Conservation (phyloP, 2,113 vertebrate species). For the Oophaga pumilio region DNA sequence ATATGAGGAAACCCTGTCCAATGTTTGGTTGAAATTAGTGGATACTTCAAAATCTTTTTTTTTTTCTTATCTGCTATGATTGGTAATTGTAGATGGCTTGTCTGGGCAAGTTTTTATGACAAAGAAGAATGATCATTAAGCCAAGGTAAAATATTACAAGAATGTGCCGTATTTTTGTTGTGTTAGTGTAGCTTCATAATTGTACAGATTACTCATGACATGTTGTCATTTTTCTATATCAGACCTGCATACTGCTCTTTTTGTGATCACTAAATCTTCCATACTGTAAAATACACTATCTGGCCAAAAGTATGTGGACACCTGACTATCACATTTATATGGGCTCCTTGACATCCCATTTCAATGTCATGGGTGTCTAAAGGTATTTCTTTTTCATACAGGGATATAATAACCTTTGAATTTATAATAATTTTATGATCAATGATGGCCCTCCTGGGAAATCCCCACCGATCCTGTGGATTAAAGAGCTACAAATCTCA, state of each 20-base stretch:
- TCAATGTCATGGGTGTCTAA: too few relatives aligned
- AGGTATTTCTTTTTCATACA: too few relatives aligned
- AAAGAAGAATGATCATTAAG: background rate
- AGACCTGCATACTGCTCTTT: background rate
- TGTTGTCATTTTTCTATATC: background rate
- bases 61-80: background rate
- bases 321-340: too few relatives aligned
- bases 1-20: background rate
- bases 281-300: too few relatives aligned
- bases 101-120: constrained; percentile 12
- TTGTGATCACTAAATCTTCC: background rate
- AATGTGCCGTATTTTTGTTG: background rate
- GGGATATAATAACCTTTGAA: too few relatives aligned
- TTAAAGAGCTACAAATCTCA: too few relatives aligned
- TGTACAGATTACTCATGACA: background rate
- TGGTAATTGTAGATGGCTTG: background rate
- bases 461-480: too few relatives aligned
- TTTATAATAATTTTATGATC: too few relatives aligned
- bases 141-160: constrained; percentile 18
- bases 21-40: constrained; percentile 5
- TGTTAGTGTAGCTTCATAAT: background rate
- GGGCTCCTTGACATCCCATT: too few relatives aligned
- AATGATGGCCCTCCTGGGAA: too few relatives aligned
- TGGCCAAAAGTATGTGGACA: too few relatives aligned
- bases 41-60: background rate